Evolutionary conservation across 1,140 invertebrate species (phyloP), one percentile per base, ranked within the genome.

Genomic region (Vollenhovia emeryi): DNA sequence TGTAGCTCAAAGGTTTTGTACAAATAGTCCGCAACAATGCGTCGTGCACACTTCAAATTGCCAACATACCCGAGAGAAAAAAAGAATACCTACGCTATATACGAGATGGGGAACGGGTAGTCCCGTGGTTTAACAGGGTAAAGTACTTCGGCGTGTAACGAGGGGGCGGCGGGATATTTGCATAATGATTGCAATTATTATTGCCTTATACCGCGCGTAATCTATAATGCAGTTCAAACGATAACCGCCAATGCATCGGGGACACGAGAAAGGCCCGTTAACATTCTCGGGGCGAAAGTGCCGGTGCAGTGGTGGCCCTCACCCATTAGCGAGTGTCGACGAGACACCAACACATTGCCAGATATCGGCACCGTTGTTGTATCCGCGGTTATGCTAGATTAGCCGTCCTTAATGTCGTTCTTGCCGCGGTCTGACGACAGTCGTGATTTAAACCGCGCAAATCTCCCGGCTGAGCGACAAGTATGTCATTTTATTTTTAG

Each of bases 151-250:
- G 69, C 36, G 52, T 40, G 62, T 89, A 88, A 85, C 76, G 84
- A 85, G 76, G 76, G 60, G 60, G n/a, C 18, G 60, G 64, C 75
- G 78, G 62, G 71, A 57, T 89, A 85, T 90, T 91, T 88, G 83
- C 84, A 87, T 89, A 91, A 91, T 87, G 76, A 91, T 91, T 85
- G 87, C 79, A 90, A 91, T 89, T 89, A 90, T 78, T 90, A 91
- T 89, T 89, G 84, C 78, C 87, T 86, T 86, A n/a, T n/a, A 82
- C 69, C 52, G 68, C 75, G 87, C 64, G 87, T 87, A 89, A 89
- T 91, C 84, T 87, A 87, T 84, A 88, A 91, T 85, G 74, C 74
- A 85, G 83, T 86, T 85, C 50, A 76, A 73, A 87, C 78, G 89
- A 88, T 92, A 91, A 91, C 84, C 60, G 73, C 33, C 84, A 84